Evolutionary conservation across 1,140 invertebrate species (phyloP).

Genomic region (Hypothenemus hampei): DNA sequence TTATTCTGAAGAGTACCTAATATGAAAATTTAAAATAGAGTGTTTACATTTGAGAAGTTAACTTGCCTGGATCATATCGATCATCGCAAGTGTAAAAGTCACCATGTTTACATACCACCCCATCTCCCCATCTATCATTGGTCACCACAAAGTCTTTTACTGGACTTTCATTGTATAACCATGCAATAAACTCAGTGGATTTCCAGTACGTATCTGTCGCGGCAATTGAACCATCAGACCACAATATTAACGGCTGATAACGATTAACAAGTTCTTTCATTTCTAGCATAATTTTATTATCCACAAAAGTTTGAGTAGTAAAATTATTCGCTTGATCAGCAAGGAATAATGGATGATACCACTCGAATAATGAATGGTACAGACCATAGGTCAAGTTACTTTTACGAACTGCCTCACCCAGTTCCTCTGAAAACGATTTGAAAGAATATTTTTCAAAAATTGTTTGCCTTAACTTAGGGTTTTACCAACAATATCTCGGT

Average conservation of each 20-base stretch:
- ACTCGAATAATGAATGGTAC: constrained; percentile 87
- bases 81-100: constrained; percentile 84
- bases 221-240: constrained; percentile 93
- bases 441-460: background rate
- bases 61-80: constrained; percentile 74
- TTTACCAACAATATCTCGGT: constrained; percentile 9
- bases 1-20: constrained; percentile 50
- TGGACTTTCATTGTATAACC: constrained; percentile 88
- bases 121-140: constrained; percentile 82
- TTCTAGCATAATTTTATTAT: constrained; percentile 65
- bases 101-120: constrained; percentile 78
- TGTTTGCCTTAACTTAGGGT: no score
- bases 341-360: constrained; percentile 86
- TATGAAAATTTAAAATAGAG: background rate
- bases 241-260: constrained; percentile 85
- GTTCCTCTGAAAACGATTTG: constrained; percentile 50
- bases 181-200: constrained; percentile 75
- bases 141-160: constrained; percentile 82
- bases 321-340: constrained; percentile 59
- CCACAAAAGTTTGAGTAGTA: background rate
- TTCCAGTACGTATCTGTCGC: constrained; percentile 75
- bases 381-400: constrained; percentile 72
- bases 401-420: constrained; percentile 62
- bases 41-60: background rate
- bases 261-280: constrained; percentile 58